Conservation (phyloP, 2,113 vertebrate species). For the Cavia porcellus region DNA sequence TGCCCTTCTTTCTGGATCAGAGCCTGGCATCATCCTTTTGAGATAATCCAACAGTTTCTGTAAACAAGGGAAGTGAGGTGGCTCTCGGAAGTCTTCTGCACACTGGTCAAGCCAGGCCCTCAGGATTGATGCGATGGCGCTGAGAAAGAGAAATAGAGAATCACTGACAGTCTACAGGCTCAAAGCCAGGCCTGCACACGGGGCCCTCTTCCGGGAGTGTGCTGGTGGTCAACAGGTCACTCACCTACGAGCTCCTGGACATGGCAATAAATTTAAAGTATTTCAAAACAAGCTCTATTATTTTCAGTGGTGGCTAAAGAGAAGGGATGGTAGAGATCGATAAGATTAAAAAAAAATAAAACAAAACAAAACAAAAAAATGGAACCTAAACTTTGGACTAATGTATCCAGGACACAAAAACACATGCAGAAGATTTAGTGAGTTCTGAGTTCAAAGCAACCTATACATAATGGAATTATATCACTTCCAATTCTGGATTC, state of each 20-base stretch:
- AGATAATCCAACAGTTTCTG: constrained; percentile 92
- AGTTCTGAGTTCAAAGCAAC: constrained; percentile 50
- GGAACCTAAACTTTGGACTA: constrained; percentile 8
- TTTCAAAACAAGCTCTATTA: background rate
- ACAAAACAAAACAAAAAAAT: no score
- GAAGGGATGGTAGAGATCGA: background rate
- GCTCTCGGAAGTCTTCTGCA: constrained; percentile 96
- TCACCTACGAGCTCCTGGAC: background rate
- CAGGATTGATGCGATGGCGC: constrained; percentile 94
- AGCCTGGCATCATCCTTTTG: constrained; percentile 90
- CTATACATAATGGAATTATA: background rate
- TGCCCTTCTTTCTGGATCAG: constrained; percentile 92
- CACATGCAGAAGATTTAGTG: background rate
- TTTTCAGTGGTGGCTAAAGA: background rate
- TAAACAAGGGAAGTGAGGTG: constrained; percentile 92
- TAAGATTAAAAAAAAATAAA: background rate
- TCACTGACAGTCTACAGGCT: background rate
- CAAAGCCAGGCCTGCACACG: background rate
- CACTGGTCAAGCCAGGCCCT: constrained; percentile 97
- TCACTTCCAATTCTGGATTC: constrained; percentile 41
- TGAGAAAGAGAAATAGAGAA: constrained; percentile 76
- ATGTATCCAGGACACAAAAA: background rate
- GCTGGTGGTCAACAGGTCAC: background rate
- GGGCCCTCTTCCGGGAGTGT: rapidly evolving
- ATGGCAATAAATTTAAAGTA: background rate